These are phyloP conservation scores for Micoletzkya japonica DNA, from an alignment of 2,888 invertebrate genomes.

Conservation along the genomic window DNA sequence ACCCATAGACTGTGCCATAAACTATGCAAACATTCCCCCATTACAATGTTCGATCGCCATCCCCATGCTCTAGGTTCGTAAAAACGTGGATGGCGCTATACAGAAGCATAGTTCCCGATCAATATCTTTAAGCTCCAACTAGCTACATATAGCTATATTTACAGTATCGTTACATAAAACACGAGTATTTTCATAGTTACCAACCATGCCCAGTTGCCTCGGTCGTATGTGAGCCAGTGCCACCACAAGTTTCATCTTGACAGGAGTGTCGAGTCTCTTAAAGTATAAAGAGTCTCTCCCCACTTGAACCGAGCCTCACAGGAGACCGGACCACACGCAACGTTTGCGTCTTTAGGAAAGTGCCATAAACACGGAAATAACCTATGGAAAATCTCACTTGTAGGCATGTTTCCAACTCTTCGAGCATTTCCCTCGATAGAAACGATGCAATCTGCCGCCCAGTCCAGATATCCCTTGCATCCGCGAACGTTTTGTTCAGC, in stretches of 20 bases:
- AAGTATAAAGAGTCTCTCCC: neutral
- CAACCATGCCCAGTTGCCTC: too few species aligned
- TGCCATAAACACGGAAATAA: neutral
- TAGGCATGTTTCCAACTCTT: constrained; percentile 50
- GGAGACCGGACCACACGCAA: neutral
- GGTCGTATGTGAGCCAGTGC: constrained; percentile 43
- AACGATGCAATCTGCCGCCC: constrained; percentile 38
- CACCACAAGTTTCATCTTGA: constrained; percentile 46
- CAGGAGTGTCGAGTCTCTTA: constrained; percentile 39
- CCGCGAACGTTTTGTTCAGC: constrained; percentile 47
- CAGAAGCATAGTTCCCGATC: too few species aligned
- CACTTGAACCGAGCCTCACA: neutral
- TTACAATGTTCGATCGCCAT: too few species aligned
- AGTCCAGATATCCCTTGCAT: constrained; percentile 41
- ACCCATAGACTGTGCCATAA: too few species aligned
- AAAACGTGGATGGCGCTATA: too few species aligned
- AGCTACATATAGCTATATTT: too few species aligned
- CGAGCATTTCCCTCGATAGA: constrained; percentile 44
- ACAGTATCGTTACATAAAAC: too few species aligned
- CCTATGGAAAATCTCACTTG: constrained; percentile 32
- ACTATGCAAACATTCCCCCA: too few species aligned
- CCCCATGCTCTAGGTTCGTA: too few species aligned
- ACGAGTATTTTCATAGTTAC: too few species aligned
- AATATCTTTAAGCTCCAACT: too few species aligned
- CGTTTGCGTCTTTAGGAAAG: too few species aligned